Conservation (phyloP, 1,140 invertebrate genomes). For the Solen grandis region DNA sequence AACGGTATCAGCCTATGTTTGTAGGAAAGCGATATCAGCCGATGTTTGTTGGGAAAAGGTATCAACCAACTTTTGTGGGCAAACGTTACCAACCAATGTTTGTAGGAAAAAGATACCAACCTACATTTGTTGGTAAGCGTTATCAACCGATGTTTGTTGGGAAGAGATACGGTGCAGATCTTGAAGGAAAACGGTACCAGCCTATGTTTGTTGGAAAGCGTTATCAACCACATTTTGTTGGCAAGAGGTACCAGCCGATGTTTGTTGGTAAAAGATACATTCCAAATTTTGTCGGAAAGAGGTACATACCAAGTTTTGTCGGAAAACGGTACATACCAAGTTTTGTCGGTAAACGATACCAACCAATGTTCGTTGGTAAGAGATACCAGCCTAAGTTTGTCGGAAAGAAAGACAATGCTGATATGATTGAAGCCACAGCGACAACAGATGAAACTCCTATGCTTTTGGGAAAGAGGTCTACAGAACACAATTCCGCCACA, state of each 20-base stretch:
- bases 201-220: constrained; percentile 56
- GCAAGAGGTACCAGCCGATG: constrained; percentile 40
- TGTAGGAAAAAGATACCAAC: constrained; percentile 39
- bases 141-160: constrained; percentile 50
- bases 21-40: constrained; percentile 5
- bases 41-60: constrained; percentile 9
- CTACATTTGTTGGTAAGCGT: constrained; percentile 47
- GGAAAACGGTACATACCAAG: constrained; percentile 44
- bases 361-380: constrained; percentile 47
- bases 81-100: constrained; percentile 11
- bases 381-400: constrained; percentile 11
- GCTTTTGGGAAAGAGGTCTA: constrained; percentile 30
- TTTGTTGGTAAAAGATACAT: constrained; percentile 49
- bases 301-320: constrained; percentile 33
- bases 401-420: background rate
- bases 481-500: background rate
- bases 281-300: constrained; percentile 48
- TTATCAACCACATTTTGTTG: constrained; percentile 33
- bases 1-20: background rate
- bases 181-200: constrained; percentile 43
- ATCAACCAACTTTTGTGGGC: background rate
- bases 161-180: constrained; percentile 35
- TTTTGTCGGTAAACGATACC: constrained; percentile 51
- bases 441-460: background rate
- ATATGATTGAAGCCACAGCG: background rate